Percentiles rank a stretch among this genome's conserved stretches.
Evolutionary conservation across 1,140 invertebrate genomes (phyloP).

Genomic region (Calycopis cecrops): DNA sequence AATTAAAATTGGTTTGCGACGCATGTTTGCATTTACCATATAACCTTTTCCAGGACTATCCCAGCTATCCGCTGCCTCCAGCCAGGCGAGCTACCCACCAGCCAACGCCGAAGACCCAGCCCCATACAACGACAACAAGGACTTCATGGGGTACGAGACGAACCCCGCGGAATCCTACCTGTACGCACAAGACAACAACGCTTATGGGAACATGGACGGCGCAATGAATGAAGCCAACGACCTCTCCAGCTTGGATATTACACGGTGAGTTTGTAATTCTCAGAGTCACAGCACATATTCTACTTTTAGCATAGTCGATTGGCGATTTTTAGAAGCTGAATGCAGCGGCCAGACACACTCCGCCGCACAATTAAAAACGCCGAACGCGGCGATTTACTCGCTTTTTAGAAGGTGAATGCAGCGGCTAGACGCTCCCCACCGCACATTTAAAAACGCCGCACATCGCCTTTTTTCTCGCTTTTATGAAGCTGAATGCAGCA

Average conservation of each 20-base stretch:
- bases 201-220: conserved; percentile 35
- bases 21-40: not conserved
- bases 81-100: conserved; percentile 65
- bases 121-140: conserved; percentile 50
- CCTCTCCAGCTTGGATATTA: conserved; percentile 21
- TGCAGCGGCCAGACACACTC: too few species aligned
- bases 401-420: too few species aligned
- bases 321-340: too few species aligned
- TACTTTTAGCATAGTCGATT: too few species aligned
- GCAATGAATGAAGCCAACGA: conserved; percentile 21
- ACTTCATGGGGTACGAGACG: conserved; percentile 70
- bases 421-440: too few species aligned
- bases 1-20: too few species aligned
- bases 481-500: too few species aligned
- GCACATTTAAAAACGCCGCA: too few species aligned
- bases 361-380: too few species aligned
- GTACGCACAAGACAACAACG: conserved; percentile 62
- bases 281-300: too few species aligned
- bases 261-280: not conserved
- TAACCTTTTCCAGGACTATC: conserved; percentile 55
- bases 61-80: conserved; percentile 62
- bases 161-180: conserved; percentile 57
- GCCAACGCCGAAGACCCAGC: conserved; percentile 52
- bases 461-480: too few species aligned
- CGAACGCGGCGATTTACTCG: too few species aligned